These are phyloP conservation scores for Lepisosteus oculatus DNA, from an alignment of 2,113 vertebrate species.

Conservation along the genomic window DNA sequence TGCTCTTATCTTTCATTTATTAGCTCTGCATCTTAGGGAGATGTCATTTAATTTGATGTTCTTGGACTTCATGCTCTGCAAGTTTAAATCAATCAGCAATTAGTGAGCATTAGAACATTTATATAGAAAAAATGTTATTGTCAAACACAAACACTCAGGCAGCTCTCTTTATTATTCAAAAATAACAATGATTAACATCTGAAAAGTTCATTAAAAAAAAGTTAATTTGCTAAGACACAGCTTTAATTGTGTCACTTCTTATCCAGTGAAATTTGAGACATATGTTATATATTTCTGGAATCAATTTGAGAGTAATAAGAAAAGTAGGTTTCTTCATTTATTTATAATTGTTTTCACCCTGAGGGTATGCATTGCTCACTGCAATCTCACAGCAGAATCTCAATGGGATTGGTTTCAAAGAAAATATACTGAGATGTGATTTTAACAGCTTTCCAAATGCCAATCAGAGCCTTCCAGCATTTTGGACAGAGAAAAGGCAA, in stretches of 20 bases:
- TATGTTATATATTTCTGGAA: conserved; percentile 24
- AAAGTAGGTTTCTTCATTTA: conserved; percentile 34
- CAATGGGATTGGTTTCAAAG: conserved; percentile 32
- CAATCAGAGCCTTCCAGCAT: conserved; percentile 28
- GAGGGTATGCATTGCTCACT: conserved; percentile 29
- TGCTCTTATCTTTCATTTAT: not conserved
- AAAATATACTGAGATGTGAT: not conserved
- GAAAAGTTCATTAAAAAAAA: conserved; percentile 5
- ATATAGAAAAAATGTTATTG: not conserved
- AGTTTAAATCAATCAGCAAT: conserved; percentile 11
- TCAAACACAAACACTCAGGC: not conserved
- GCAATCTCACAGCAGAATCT: conserved; percentile 27
- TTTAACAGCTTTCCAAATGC: conserved; percentile 36
- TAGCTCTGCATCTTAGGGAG: not conserved
- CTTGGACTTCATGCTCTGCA: not conserved
- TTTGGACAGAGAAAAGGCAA: conserved; percentile 15
- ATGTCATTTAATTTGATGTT: not conserved
- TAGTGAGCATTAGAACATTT: not conserved
- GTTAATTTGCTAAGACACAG: conserved; percentile 17
- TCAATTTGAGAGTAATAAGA: conserved; percentile 27
- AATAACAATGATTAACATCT: not conserved
- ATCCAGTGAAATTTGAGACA: conserved; percentile 14
- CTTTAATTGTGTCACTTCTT: not conserved
- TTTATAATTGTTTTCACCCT: conserved; percentile 37
- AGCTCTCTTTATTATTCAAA: not conserved